A percentile compares a stretch with the other conserved stretches of the same genome.
phyloP scores from a whole-genome alignment of 2,113 vertebrate genomes.

The Rhombomys opimus region DNA sequence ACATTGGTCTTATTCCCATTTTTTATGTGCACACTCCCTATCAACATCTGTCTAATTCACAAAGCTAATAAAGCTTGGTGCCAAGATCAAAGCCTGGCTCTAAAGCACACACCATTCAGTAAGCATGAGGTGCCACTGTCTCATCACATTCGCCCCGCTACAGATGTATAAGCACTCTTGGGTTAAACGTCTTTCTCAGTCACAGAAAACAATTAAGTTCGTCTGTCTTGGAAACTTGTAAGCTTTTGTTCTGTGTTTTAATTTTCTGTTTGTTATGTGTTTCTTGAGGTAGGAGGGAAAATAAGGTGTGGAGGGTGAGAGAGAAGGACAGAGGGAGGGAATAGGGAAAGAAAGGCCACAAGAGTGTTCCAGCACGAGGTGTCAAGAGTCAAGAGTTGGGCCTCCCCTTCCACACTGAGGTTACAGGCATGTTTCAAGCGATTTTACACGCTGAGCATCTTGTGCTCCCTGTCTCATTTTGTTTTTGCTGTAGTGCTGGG shows the following conservation, averaged over 20 bases:
- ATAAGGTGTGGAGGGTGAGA: neutral
- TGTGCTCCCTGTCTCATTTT: neutral
- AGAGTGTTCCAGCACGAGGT: neutral
- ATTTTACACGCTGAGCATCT: neutral
- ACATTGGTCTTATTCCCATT: neutral
- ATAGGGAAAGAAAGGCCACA: neutral
- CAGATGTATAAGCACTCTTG: neutral
- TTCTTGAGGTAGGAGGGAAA: neutral
- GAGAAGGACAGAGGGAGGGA: neutral
- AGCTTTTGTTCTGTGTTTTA: neutral
- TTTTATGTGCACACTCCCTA: neutral
- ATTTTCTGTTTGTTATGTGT: neutral
- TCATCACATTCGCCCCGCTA: neutral
- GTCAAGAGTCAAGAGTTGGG: no score
- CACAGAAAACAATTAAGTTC: neutral
- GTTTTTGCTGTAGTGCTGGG: neutral
- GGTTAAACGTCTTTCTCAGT: slow-evolving; percentile 5
- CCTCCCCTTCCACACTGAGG: neutral
- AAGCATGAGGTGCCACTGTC: neutral
- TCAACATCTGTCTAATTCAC: neutral
- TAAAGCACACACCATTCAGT: neutral
- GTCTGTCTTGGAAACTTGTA: neutral
- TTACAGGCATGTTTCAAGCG: neutral
- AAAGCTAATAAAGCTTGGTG: slow-evolving; percentile 1
- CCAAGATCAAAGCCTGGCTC: neutral